Evolutionary conservation across 2,797 vertebrate species (phyloP).

Genomic region (Falco rusticolus): DNA sequence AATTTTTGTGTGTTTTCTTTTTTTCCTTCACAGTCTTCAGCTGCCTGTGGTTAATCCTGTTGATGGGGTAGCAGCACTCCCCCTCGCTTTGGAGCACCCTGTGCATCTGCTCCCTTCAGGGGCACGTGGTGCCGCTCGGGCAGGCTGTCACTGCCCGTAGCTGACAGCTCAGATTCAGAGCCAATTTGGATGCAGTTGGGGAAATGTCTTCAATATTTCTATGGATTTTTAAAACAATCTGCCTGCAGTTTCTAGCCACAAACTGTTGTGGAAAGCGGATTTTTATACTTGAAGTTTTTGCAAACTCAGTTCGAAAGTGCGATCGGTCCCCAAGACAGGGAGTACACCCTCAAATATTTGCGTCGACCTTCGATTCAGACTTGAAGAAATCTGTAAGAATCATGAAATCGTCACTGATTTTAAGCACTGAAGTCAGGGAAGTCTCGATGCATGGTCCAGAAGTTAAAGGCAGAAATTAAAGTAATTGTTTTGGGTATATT

Average conservation of each 20-base stretch:
- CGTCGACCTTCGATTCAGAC: neutral
- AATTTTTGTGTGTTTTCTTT: neutral
- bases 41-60: neutral
- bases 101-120: neutral
- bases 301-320: neutral
- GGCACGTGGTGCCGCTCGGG: neutral
- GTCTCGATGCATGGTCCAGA: neutral
- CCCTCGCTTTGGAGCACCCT: neutral
- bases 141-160: neutral
- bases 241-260: neutral
- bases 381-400: neutral
- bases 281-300: neutral
- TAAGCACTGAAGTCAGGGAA: neutral
- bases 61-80: neutral
- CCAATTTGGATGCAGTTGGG: neutral
- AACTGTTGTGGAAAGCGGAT: neutral
- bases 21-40: accelerated
- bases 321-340: neutral
- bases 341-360: neutral
- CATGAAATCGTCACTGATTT: neutral
- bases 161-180: neutral
- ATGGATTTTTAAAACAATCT: neutral
- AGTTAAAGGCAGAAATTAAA: neutral
- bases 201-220: neutral
- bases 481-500: neutral